Conservation (phyloP, 1,140 invertebrate genomes). For the Cydia fagiglandana region DNA sequence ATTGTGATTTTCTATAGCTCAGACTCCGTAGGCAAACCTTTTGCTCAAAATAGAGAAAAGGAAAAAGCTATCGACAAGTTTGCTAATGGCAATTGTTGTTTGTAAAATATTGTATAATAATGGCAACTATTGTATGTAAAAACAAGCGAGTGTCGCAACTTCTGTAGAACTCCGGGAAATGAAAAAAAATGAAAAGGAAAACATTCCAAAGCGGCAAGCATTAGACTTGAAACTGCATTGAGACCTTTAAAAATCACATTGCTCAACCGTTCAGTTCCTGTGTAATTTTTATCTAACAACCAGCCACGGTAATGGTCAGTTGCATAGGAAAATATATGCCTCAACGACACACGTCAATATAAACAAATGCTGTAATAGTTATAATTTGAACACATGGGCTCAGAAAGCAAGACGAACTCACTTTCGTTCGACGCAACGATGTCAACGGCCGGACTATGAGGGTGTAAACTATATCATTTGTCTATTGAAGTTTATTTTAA, state of each 20-base stretch:
- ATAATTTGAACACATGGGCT: slow-evolving; percentile 49
- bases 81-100: too few relatives aligned
- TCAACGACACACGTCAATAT: slow-evolving; percentile 6
- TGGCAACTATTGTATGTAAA: not conserved
- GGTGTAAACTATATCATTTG: not conserved
- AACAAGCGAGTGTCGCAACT: not conserved
- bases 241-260: slow-evolving; percentile 6
- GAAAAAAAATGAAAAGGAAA: not conserved
- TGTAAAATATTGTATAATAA: not conserved
- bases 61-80: too few relatives aligned
- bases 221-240: not conserved
- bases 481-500: slow-evolving; percentile 14
- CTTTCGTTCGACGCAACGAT: slow-evolving; percentile 54
- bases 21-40: not conserved
- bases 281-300: slow-evolving; percentile 28
- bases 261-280: not conserved
- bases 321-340: slow-evolving; percentile 4
- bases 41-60: not conserved
- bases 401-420: slow-evolving; percentile 67
- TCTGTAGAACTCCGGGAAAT: not conserved
- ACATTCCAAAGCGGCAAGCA: not conserved
- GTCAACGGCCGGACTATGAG: slow-evolving; percentile 48
- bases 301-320: not conserved
- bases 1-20: too few relatives aligned
- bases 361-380: slow-evolving; percentile 42